These are phyloP conservation scores for Acrocyrtus sp. DNA, from an alignment of 2,888 invertebrate genomes.

Conservation along the genomic window DNA sequence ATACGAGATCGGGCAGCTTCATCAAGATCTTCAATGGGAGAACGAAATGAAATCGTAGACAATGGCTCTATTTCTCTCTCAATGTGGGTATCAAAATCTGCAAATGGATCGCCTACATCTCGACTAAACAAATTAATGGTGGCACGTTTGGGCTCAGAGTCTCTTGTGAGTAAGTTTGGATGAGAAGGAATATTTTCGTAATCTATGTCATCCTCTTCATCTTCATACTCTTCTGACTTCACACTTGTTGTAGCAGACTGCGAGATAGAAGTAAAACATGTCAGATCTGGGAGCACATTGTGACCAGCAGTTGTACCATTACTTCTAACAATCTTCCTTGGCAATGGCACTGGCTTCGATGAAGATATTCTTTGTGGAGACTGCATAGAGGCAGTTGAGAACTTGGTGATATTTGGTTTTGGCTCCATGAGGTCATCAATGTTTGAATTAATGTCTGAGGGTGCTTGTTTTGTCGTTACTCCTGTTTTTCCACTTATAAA, in stretches of 20 bases:
- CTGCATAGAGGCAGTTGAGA: conserved; percentile 1
- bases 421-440: conserved; percentile 36
- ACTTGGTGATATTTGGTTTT: conserved; percentile 35
- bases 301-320: conserved; percentile 19
- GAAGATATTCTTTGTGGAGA: no score
- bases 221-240: conserved; percentile 38
- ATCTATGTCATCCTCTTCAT: conserved; percentile 42
- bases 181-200: conserved; percentile 29
- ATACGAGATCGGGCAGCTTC: conserved; percentile 44
- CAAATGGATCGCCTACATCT: conserved; percentile 55
- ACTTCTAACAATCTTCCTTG: conserved; percentile 41
- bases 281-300: conserved; percentile 26
- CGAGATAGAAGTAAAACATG: conserved; percentile 26
- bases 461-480: conserved; percentile 6
- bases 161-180: conserved; percentile 25
- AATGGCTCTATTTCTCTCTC: conserved; percentile 46
- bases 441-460: conserved; percentile 46
- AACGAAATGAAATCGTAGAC: conserved; percentile 40
- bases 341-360: conserved; percentile 57
- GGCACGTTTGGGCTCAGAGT: conserved; percentile 33
- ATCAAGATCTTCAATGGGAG: conserved; percentile 52
- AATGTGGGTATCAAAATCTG: conserved; percentile 58
- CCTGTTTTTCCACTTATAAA: conserved; percentile 22
- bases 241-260: conserved; percentile 28
- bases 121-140: conserved; percentile 60